Base-by-base conservation (phyloP, 23 tunicate genomes). In the Styela plicata region DNA sequence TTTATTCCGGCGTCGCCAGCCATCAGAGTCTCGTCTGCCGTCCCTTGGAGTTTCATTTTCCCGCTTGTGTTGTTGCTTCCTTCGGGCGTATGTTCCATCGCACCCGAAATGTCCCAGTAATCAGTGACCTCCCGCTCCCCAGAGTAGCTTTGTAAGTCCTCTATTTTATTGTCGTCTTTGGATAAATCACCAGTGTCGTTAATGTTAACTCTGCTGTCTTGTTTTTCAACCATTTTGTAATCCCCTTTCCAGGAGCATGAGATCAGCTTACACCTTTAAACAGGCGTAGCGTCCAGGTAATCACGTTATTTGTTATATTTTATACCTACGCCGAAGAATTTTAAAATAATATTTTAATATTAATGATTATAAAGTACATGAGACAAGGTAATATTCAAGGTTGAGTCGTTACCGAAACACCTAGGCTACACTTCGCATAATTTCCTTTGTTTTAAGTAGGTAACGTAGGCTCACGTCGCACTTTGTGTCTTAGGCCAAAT, bases 61-160 rank as follows among this genome's bases (percentile, higher is more conserved):
- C 71, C 71, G 71, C 31, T 1, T 21, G 22, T 67, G 19, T 67
- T 27, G 17, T 36, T 76, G 18, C 69, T 27, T 22, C 81, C 33
- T 7, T 17, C 33, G 33, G 81, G 53, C 21, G 81, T 16, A 17
- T 21, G 64, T 25, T 76, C 81, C 81, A 76, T 76, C 28, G 36
- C 81, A 71, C 81, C 81, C 63, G 81, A 76, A 33, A 76, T 76
- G 1, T 76, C 81, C 81, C 81, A 76, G 65, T 76, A 76, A n/a
- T 76, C 66, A 0, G 81, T 76, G 24, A 53, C 53, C 31, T 76
- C 66, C 63, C 24, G 31, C 27, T 52, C 63, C 0, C 33, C 66
- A 3, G 26, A 44, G 13, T 44, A 53, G 19, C 64, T n/a, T n/a
- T n/a, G n/a, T n/a, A n/a, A 44, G 31, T 44, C 65, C 18, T 73